These are phyloP conservation scores for Tenrec ecaudatus DNA, from an alignment of 2,113 vertebrate genomes.

Conservation along the genomic window DNA sequence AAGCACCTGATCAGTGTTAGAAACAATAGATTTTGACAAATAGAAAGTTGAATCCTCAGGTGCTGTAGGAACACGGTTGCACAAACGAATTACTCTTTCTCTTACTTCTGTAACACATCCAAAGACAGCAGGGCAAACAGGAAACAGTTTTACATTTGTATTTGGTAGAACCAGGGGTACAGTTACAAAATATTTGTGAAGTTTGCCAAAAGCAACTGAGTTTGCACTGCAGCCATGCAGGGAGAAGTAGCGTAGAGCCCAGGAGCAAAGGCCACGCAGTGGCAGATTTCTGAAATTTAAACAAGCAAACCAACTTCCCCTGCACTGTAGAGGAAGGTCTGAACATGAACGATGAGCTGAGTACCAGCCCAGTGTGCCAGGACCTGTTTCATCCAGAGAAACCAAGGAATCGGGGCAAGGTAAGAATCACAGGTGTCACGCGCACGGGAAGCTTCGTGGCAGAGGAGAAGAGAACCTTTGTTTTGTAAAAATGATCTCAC, in stretches of 20 bases:
- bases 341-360: not conserved
- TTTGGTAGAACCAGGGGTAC: not conserved
- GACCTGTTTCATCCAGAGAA: not conserved
- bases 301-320: not conserved
- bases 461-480: not conserved
- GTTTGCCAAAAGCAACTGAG: conserved; percentile 1
- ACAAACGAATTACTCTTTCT: not conserved
- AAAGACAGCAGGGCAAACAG: not conserved
- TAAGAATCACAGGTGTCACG: not conserved
- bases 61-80: not conserved
- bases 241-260: not conserved
- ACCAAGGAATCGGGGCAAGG: not conserved
- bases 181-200: conserved; percentile 29
- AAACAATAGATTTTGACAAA: conserved; percentile 13
- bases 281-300: not conserved
- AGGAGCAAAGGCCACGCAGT: not conserved
- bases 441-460: not conserved
- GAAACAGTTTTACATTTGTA: not conserved
- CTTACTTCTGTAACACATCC: not conserved
- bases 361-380: not conserved
- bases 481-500: not conserved
- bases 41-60: not conserved
- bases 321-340: not conserved
- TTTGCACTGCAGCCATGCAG: not conserved
- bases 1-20: not conserved